These are phyloP conservation scores for Paramisgurnus dabryanus DNA, from an alignment of 2,113 vertebrate genomes.

Conservation along the genomic window DNA sequence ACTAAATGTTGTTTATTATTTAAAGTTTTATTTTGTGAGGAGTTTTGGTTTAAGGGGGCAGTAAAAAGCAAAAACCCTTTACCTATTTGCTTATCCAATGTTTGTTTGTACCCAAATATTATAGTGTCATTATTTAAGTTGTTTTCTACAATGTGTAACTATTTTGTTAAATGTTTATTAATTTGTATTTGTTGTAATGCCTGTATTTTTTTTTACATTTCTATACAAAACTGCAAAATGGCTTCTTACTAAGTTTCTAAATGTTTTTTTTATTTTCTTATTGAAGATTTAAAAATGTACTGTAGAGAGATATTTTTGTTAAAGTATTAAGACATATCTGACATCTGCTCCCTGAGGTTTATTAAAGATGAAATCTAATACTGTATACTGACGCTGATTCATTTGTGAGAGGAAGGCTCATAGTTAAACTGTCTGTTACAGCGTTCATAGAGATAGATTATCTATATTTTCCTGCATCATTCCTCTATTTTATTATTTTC, in stretches of 20 bases:
- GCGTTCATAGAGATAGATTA: neutral
- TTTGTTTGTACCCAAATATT: slow-evolving; percentile 55
- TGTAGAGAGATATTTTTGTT: slow-evolving; percentile 51
- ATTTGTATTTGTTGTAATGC: slow-evolving; percentile 34
- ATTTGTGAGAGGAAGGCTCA: neutral
- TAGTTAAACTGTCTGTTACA: neutral
- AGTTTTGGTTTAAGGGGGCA: slow-evolving; percentile 4
- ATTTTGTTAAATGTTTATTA: slow-evolving; percentile 51
- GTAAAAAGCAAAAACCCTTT: slow-evolving; percentile 42
- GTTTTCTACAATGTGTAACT: slow-evolving; percentile 44
- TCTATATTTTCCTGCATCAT: neutral
- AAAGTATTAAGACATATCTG: slow-evolving; percentile 1
- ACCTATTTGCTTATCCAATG: slow-evolving; percentile 13
- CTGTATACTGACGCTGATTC: neutral
- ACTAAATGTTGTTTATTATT: neutral
- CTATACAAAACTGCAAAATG: slow-evolving; percentile 11
- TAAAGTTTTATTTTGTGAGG: slow-evolving; percentile 25
- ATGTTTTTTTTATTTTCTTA: slow-evolving; percentile 51
- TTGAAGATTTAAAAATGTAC: slow-evolving; percentile 38
- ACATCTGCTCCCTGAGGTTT: neutral
- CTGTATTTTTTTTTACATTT: slow-evolving; percentile 46
- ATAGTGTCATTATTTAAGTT: slow-evolving; percentile 52
- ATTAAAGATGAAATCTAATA: neutral
- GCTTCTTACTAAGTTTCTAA: slow-evolving; percentile 21
- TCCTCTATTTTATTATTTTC: neutral